A percentile compares a stretch with the other conserved stretches of the same genome.
phyloP scores from a whole-genome alignment of 2,888 invertebrate genomes.

The Tenthredo scrophulariae region DNA sequence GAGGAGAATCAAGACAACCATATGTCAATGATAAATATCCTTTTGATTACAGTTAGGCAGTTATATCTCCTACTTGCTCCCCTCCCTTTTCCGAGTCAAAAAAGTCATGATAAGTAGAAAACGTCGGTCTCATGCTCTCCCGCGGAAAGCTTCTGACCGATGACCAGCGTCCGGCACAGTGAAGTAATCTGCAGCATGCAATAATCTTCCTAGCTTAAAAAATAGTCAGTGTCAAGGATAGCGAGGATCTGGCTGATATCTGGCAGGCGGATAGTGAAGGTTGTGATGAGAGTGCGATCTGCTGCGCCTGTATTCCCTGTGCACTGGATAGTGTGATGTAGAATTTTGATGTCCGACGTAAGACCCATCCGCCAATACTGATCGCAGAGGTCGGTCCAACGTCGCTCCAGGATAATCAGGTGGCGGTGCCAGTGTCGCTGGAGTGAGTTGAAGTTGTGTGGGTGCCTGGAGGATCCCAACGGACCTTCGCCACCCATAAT shows the following conservation, averaged over 20 bases:
- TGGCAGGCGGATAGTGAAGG: constrained; percentile 80
- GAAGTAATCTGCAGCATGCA: not conserved
- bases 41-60: constrained; percentile 26
- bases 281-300: constrained; percentile 84
- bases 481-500: constrained; percentile 72
- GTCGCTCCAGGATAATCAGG: constrained; percentile 73
- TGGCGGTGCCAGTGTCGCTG: constrained; percentile 62
- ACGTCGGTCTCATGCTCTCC: not conserved
- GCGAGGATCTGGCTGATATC: constrained; percentile 58
- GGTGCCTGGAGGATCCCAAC: constrained; percentile 70
- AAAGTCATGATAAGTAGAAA: constrained; percentile 4
- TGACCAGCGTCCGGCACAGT: constrained; percentile 16
- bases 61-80: not conserved
- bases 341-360: not conserved
- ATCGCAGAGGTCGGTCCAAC: constrained; percentile 29
- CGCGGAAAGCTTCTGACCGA: not conserved
- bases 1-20: not conserved
- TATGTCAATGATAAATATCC: not conserved
- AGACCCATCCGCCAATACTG: not conserved
- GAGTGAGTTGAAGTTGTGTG: constrained; percentile 68
- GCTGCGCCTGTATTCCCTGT: constrained; percentile 69
- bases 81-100: not conserved
- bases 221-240: constrained; percentile 46
- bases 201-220: not conserved
- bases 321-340: constrained; percentile 53